Evolutionary conservation across 2,113 vertebrate species (phyloP).

Genomic region (Oenanthe melanoleuca): DNA sequence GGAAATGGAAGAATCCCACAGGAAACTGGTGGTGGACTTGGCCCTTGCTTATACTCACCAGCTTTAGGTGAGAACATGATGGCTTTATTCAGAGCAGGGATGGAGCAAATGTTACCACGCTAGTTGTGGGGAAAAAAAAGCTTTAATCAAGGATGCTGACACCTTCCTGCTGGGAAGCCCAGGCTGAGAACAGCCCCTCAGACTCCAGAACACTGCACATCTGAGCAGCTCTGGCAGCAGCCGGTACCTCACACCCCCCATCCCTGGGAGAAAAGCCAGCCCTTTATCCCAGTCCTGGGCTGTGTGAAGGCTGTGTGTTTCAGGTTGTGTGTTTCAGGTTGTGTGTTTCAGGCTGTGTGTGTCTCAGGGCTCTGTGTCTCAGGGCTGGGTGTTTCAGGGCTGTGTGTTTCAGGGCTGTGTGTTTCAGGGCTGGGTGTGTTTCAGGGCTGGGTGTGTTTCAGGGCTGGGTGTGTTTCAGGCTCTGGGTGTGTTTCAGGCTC

Average conservation of each 20-base stretch:
- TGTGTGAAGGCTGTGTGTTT: not conserved
- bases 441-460: not conserved
- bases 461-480: not conserved
- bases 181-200: not conserved
- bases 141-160: not conserved
- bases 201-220: not conserved
- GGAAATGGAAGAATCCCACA: not conserved
- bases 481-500: too few species aligned
- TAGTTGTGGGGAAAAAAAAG: not conserved
- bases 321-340: too few species aligned
- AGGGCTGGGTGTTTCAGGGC: too few species aligned
- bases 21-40: not conserved
- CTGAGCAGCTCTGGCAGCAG: not conserved
- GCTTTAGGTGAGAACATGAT: not conserved
- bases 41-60: constrained; percentile 6
- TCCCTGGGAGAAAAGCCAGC: not conserved
- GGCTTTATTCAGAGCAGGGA: constrained; percentile 12
- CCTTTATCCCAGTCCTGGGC: not conserved
- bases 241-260: not conserved
- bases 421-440: too few species aligned
- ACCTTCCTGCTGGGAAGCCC: not conserved
- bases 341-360: too few species aligned
- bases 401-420: too few species aligned
- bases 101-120: not conserved
- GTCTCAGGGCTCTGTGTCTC: too few species aligned